These are phyloP conservation scores for Osmoderma eremita DNA, from an alignment of 2,888 invertebrate genomes.

Conservation along the genomic window DNA sequence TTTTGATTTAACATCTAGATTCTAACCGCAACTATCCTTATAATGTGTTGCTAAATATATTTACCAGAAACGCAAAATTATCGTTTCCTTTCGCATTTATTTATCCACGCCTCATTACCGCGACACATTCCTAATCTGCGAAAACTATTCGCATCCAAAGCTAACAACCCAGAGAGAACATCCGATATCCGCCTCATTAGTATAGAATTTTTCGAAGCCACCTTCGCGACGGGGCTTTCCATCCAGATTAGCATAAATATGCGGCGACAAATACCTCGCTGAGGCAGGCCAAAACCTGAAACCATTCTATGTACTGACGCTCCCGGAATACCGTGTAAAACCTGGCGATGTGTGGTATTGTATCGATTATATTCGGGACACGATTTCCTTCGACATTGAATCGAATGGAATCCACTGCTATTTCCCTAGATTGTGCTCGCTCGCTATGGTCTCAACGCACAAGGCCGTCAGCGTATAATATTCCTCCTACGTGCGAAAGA, in stretches of 20 bases:
- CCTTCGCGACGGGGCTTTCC: constrained; percentile 42
- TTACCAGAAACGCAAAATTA: neutral
- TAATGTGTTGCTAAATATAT: too few species aligned
- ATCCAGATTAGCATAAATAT: constrained; percentile 54
- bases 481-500: too few species aligned
- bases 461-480: neutral
- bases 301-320: constrained; percentile 7
- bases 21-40: too few species aligned
- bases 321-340: constrained; percentile 17
- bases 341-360: constrained; percentile 41
- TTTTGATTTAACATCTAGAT: too few species aligned
- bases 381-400: constrained; percentile 47
- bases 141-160: neutral
- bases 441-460: constrained; percentile 30
- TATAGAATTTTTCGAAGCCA: constrained; percentile 50
- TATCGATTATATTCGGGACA: constrained; percentile 53
- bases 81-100: neutral
- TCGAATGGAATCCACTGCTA: constrained; percentile 2
- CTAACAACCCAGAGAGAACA: constrained; percentile 6
- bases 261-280: constrained; percentile 41
- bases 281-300: constrained; percentile 26
- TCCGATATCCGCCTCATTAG: constrained; percentile 46
- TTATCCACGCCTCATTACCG: neutral
- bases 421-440: constrained; percentile 45
- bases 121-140: neutral